Conservation (phyloP, 2,113 vertebrate species). For the Emydura subglobosa region DNA sequence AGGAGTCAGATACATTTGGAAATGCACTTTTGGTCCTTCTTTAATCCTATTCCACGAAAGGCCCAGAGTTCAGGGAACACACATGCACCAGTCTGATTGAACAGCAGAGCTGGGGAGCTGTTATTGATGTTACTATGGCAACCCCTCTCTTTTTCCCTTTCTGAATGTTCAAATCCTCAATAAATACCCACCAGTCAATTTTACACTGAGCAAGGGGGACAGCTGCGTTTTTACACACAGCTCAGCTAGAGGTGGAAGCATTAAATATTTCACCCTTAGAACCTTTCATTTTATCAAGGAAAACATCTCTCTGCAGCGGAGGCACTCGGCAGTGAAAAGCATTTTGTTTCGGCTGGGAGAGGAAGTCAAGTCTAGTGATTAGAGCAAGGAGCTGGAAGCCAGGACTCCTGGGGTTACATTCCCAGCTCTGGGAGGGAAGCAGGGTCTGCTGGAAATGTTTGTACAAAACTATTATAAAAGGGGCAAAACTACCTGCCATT, state of each 20-base stretch:
- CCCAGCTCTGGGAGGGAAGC: background rate
- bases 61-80: background rate
- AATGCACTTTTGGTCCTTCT: background rate
- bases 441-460: background rate
- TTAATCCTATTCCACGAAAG: background rate
- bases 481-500: background rate
- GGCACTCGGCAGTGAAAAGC: background rate
- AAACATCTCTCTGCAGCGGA: background rate
- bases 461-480: background rate
- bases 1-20: background rate
- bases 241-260: slow-evolving; percentile 21
- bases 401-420: background rate
- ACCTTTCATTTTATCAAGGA: background rate
- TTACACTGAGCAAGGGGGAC: slow-evolving; percentile 45
- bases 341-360: rapidly evolving
- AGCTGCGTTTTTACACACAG: slow-evolving; percentile 57
- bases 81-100: background rate
- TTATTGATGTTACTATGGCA: slow-evolving; percentile 78
- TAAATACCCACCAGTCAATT: slow-evolving; percentile 71
- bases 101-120: slow-evolving; percentile 7
- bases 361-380: background rate
- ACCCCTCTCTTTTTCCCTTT: slow-evolving; percentile 11
- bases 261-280: background rate
- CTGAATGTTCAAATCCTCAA: slow-evolving; percentile 50
- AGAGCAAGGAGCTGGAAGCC: rapidly evolving